phyloP scores from a whole-genome alignment of 1,140 invertebrate genomes.

The Penaeus indicus region DNA sequence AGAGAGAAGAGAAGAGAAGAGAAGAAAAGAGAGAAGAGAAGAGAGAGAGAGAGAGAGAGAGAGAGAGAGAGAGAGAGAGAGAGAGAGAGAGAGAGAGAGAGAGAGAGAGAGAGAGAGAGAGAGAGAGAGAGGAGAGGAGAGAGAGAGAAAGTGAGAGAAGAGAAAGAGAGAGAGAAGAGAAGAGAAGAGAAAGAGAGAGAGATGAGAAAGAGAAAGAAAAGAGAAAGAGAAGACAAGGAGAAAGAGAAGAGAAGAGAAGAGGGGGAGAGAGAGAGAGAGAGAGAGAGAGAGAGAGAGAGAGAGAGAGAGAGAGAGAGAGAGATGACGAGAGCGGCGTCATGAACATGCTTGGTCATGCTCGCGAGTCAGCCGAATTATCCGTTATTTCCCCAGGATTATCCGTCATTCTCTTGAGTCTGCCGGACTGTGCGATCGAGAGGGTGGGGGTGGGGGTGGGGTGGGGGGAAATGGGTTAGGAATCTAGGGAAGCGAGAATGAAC shows the following conservation, averaged over 20 bases:
- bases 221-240: background rate
- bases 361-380: too few species aligned
- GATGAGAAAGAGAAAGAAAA: background rate
- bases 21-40: background rate
- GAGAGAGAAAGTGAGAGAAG: background rate
- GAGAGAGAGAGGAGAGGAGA: slow-evolving; percentile 12
- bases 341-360: too few species aligned
- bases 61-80: background rate
- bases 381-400: too few species aligned
- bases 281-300: background rate
- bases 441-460: too few species aligned
- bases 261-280: background rate
- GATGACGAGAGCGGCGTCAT: background rate
- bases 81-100: slow-evolving; percentile 3
- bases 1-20: too few species aligned
- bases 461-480: too few species aligned
- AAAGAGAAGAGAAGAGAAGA: too few species aligned
- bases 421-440: too few species aligned
- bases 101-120: background rate
- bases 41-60: background rate
- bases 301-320: slow-evolving; percentile 2
- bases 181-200: background rate
- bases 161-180: background rate
- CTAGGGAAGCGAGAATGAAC: too few species aligned
- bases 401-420: too few species aligned